These are phyloP conservation scores for Gerris lacustris DNA, from an alignment of 2,888 invertebrate species.

Conservation along the genomic window DNA sequence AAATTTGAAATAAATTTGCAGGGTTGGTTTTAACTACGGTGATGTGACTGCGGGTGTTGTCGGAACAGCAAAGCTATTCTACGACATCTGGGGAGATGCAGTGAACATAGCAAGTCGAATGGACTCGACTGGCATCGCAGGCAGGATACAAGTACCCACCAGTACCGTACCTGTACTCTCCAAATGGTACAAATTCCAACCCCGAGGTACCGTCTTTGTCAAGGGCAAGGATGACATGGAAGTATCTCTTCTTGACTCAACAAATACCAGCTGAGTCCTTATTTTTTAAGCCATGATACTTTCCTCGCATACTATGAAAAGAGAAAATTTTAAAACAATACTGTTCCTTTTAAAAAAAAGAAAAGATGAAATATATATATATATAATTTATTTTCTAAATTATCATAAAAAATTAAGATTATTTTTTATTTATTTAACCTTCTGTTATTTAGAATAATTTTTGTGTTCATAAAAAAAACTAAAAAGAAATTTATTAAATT, in stretches of 20 bases:
- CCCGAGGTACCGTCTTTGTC: conserved; percentile 85
- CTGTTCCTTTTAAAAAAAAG: no score
- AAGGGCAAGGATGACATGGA: conserved; percentile 96
- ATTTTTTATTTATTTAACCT: no score
- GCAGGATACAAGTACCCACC: conserved; percentile 70
- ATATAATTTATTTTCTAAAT: no score
- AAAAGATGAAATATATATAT: no score
- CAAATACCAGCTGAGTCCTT: no score
- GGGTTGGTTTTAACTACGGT: conserved; percentile 81
- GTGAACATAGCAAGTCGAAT: conserved; percentile 94
- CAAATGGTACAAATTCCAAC: conserved; percentile 71
- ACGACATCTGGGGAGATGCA: conserved; percentile 97
- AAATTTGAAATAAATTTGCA: conserved; percentile 15
- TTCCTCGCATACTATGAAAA: no score
- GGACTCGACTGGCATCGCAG: conserved; percentile 89
- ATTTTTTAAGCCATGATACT: no score
- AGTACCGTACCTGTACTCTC: conserved; percentile 58
- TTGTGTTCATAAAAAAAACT: no score
- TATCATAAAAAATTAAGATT: no score
- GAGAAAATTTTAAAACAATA: no score
- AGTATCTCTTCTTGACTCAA: conserved; percentile 54
- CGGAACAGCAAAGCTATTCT: conserved; percentile 88
- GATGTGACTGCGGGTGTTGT: conserved; percentile 95
- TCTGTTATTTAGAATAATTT: no score
- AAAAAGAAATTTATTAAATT: no score